A percentile compares a stretch with the other conserved stretches of the same genome.
phyloP scores from a whole-genome alignment of 2,113 vertebrate species.

The Elaphurus davidianus region DNA sequence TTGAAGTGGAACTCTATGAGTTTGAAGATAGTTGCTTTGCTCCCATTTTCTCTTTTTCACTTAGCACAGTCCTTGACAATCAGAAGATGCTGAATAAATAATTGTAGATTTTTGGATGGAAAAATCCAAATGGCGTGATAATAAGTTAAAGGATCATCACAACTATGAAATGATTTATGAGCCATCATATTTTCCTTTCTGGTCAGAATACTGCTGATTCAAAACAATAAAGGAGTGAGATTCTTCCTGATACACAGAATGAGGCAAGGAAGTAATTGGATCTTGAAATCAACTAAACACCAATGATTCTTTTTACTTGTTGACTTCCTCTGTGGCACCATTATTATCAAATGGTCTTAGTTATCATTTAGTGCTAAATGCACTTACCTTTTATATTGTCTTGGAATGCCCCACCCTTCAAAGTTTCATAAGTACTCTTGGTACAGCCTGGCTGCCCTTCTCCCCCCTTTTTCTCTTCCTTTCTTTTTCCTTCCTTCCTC shows the following conservation, averaged over 20 bases:
- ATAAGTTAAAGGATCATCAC: neutral
- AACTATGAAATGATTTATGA: neutral
- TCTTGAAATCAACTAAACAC: neutral
- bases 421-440: neutral
- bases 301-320: neutral
- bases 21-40: neutral
- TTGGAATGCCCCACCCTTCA: neutral
- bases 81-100: neutral
- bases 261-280: neutral
- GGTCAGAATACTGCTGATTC: neutral
- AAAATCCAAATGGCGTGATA: neutral
- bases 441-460: neutral
- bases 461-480: accelerated
- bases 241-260: neutral
- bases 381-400: neutral
- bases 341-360: neutral
- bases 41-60: neutral
- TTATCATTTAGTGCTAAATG: neutral
- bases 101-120: neutral
- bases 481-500: neutral
- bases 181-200: neutral
- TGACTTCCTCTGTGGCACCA: neutral
- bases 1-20: neutral
- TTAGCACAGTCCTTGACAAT: neutral
- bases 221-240: neutral